Evolutionary conservation across 2,888 invertebrate genomes (phyloP).

Genomic region (Pseudoips prasinana): DNA sequence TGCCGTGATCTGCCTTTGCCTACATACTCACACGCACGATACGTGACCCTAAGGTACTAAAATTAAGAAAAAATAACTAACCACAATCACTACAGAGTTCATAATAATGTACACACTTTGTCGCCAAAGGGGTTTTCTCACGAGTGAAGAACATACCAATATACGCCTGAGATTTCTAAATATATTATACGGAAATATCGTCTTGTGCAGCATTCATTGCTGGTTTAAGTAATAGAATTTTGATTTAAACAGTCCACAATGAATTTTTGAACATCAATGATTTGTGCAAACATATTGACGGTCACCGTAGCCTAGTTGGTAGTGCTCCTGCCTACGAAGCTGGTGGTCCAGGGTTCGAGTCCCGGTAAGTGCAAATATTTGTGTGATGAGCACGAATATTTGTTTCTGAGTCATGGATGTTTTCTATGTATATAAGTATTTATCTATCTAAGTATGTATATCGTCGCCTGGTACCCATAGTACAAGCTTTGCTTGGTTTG

Average conservation of each 20-base stretch:
- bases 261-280: background rate
- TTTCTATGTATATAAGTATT: no score
- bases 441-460: no score
- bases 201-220: slow-evolving; percentile 4
- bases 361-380: no score
- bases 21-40: no score
- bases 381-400: no score
- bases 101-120: slow-evolving; percentile 39
- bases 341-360: no score
- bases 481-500: no score
- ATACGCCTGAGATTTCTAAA: slow-evolving; percentile 1
- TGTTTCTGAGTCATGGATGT: no score
- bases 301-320: no score
- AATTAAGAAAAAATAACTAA: slow-evolving; percentile 28
- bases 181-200: slow-evolving; percentile 3
- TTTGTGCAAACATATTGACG: no score
- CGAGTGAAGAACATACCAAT: slow-evolving; percentile 33
- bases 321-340: no score
- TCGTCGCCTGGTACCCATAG: no score
- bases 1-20: slow-evolving; percentile 23
- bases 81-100: slow-evolving; percentile 36
- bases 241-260: background rate
- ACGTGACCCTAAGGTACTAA: slow-evolving; percentile 22
- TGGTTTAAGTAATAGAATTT: background rate
- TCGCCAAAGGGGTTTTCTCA: slow-evolving; percentile 70